Percentiles rank a stretch among this genome's conserved stretches.
Evolutionary conservation across 2,113 vertebrate genomes (phyloP).

Genomic region (Canis aureus): DNA sequence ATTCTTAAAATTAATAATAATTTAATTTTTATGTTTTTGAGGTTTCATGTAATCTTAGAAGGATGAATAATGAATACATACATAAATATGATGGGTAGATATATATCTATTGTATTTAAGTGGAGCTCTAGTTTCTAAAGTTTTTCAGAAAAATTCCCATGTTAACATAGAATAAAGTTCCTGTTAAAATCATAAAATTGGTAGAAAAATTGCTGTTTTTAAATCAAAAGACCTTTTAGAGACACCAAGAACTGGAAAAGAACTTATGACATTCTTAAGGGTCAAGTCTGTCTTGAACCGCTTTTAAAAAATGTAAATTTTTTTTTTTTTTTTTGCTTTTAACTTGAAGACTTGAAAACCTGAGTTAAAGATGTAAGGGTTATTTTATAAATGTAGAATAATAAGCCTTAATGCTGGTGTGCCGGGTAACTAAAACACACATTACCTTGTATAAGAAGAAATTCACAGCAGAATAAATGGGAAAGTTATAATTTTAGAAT

Average conservation of each 20-base stretch:
- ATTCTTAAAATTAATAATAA: background rate
- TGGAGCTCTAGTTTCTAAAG: background rate
- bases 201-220: slow-evolving; percentile 7
- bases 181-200: slow-evolving; percentile 9
- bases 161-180: background rate
- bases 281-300: slow-evolving; percentile 36
- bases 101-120: background rate
- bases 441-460: background rate
- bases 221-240: slow-evolving; percentile 51
- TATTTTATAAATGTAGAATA: slow-evolving; percentile 67
- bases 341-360: background rate
- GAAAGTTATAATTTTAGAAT: slow-evolving; percentile 40
- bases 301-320: background rate
- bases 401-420: background rate
- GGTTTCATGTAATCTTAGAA: background rate
- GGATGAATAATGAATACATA: background rate
- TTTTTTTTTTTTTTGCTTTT: slow-evolving; percentile 20
- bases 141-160: background rate
- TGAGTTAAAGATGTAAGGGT: slow-evolving; percentile 28
- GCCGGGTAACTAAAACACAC: background rate
- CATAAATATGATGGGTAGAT: background rate
- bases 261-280: slow-evolving; percentile 40
- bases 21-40: background rate
- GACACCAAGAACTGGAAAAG: slow-evolving; percentile 22
- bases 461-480: background rate